Evolutionary conservation across 2,113 vertebrate species (phyloP), one percentile per base, ranked within the genome.

Genomic region (Aegithalos caudatus): DNA sequence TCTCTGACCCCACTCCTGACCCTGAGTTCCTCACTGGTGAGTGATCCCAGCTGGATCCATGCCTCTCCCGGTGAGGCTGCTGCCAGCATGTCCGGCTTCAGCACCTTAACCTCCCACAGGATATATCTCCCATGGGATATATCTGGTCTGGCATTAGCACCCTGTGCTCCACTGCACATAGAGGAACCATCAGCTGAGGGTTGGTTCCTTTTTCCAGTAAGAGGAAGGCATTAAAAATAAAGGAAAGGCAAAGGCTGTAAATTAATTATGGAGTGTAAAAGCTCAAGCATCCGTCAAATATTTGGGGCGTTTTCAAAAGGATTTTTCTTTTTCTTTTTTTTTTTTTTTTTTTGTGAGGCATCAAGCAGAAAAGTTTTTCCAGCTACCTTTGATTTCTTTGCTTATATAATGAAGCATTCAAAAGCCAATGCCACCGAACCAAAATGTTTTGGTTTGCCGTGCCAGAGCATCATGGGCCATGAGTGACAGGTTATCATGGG

Each of bases 11-110:
- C 21, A 98, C 97, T 1, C 99, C 99, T 0, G 99, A 99, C 97
- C 99, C 99, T 0, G 99, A 99, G 92, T 99, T 99, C 96, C 98
- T 99, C 91, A 99, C 99, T 19, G 99, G 99, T 99, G 97, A 97
- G 98, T 97, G 50, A 85, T 23, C 33, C 70, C 12, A 29, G 33
- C 35, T 1, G 1, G 20, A 67, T 31, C 37, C 5, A 1, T 5
- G 6, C 19, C 22, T 74, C 14, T 81, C 38, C 54, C 64, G 57
- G 2, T 0, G 4, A 66, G 57, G n/a, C 27, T 71, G 33, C 56
- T 40, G 44, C 35, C 4, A 2, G 33, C 2, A 0, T 14, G 40
- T 19, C 42, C 4, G 1, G 37, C 37, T 79, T 61, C 5, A 13
- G 54, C 45, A 53, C 25, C 77, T 29, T 4, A 8, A n/a, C 8